Conservation (phyloP, 2,113 vertebrate species). For the Bubo blakistoni region DNA sequence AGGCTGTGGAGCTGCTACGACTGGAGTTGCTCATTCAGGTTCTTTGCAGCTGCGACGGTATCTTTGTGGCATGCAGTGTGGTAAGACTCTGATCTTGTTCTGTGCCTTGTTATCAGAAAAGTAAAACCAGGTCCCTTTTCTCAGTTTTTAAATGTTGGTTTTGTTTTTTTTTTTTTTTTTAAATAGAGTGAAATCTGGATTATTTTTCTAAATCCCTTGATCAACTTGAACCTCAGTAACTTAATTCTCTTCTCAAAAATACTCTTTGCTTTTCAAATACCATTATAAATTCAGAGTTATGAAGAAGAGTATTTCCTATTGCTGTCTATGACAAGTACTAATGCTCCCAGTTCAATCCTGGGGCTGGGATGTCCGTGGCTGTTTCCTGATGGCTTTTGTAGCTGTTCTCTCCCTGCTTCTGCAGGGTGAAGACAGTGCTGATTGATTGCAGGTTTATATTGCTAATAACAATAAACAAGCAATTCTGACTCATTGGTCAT, state of each 20-base stretch:
- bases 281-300: not conserved
- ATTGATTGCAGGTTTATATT: not conserved
- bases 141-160: not conserved
- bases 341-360: not conserved
- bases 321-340: not conserved
- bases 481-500: not conserved
- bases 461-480: not conserved
- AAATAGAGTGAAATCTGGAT: not conserved
- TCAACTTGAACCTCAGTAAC: not conserved
- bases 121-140: not conserved
- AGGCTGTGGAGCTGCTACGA: not conserved
- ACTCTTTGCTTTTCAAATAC: not conserved
- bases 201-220: not conserved
- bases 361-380: not conserved
- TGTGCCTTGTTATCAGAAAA: not conserved
- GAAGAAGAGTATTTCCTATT: not conserved
- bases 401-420: not conserved
- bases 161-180: not conserved
- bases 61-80: not conserved
- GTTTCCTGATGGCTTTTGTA: not conserved
- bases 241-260: not conserved
- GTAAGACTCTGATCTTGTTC: not conserved
- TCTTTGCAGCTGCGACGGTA: not conserved
- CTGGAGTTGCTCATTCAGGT: not conserved
- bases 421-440: not conserved